Conservation (phyloP, 1,140 invertebrate genomes). For the Popillia japonica region DNA sequence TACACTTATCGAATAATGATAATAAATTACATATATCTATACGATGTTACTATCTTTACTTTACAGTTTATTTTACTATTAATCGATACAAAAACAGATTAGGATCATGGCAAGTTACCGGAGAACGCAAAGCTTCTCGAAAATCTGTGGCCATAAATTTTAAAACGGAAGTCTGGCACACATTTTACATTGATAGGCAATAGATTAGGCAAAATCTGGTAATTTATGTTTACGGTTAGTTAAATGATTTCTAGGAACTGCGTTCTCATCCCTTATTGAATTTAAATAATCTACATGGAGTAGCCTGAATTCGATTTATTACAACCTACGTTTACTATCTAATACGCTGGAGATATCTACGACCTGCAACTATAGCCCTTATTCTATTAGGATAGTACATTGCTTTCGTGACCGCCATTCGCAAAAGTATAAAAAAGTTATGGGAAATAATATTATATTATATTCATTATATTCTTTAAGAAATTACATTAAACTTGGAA, state of each 20-base stretch:
- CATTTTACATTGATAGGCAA: background rate
- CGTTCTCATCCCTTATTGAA: background rate
- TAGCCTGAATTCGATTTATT: background rate
- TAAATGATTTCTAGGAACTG: background rate
- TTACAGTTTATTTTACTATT: background rate
- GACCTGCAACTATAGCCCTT: too few species aligned
- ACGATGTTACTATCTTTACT: background rate
- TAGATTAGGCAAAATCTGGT: slow-evolving; percentile 10
- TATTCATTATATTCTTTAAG: too few species aligned
- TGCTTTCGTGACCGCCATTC: too few species aligned
- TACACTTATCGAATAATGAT: background rate
- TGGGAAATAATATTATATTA: too few species aligned
- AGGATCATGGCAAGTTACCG: background rate
- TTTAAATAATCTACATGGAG: background rate
- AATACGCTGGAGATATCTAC: too few species aligned
- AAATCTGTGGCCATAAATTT: background rate
- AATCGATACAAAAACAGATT: slow-evolving; percentile 3
- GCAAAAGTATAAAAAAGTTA: too few species aligned
- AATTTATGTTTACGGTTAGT: slow-evolving; percentile 3
- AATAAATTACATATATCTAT: background rate
- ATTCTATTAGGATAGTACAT: too few species aligned
- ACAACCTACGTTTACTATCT: background rate
- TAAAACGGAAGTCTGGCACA: slow-evolving; percentile 13
- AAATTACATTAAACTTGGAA: too few species aligned
- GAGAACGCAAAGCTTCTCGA: background rate